These are phyloP conservation scores for Antheraea pernyi DNA, from an alignment of 1,140 invertebrate genomes.

Conservation along the genomic window DNA sequence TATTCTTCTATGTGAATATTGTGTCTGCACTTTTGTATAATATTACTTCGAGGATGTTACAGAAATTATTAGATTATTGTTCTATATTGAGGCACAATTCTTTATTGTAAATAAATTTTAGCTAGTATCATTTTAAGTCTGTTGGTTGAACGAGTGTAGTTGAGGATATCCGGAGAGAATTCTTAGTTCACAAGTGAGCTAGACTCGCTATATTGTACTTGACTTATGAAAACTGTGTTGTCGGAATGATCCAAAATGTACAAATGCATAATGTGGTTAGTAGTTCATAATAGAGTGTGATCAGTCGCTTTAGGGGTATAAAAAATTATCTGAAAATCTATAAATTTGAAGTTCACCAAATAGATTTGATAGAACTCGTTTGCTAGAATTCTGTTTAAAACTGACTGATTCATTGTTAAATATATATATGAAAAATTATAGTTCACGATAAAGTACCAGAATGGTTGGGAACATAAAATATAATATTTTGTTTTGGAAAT, in stretches of 20 bases:
- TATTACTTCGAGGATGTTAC: constrained; percentile 49
- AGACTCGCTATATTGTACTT: constrained; percentile 11
- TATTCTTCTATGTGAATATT: constrained; percentile 73
- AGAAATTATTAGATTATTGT: constrained; percentile 55
- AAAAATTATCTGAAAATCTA: neutral
- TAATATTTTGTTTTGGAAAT: neutral
- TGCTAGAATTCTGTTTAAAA: constrained; percentile 5
- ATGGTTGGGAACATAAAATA: neutral
- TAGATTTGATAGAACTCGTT: neutral
- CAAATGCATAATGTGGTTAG: constrained; percentile 10
- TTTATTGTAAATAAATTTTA: constrained; percentile 75
- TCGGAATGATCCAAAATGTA: neutral
- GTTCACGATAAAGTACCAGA: neutral
- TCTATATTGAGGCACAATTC: constrained; percentile 71
- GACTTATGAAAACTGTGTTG: neutral
- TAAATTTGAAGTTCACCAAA: neutral
- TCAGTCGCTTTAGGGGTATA: neutral
- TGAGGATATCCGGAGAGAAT: constrained; percentile 29
- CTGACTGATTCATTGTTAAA: constrained; percentile 1
- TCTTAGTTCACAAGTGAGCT: constrained; percentile 3
- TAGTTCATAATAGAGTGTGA: neutral
- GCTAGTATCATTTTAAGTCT: constrained; percentile 41
- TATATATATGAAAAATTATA: neutral
- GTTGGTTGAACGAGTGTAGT: constrained; percentile 34
- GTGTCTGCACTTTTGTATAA: constrained; percentile 73